phyloP scores from a whole-genome alignment of 2,888 invertebrate genomes.

The Ceriagrion tenellum region DNA sequence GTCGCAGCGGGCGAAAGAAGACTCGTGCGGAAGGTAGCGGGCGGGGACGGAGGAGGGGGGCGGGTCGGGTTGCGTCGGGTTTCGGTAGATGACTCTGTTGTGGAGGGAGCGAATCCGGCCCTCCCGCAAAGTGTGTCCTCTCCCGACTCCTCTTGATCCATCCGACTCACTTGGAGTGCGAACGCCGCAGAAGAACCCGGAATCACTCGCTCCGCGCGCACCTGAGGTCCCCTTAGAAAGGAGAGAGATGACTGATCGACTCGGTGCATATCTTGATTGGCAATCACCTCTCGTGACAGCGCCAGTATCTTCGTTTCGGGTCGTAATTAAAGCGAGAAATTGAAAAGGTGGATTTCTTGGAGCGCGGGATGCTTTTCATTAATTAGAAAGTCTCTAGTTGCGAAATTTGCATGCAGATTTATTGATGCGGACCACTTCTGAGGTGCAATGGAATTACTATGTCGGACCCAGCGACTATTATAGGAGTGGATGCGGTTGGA shows the following conservation, averaged over 20 bases:
- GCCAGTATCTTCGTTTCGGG: neutral
- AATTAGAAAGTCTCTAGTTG: neutral
- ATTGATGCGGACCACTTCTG: too few relatives aligned
- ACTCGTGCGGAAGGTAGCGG: conserved; percentile 11
- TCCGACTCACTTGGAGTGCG: too few relatives aligned
- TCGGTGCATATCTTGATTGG: neutral
- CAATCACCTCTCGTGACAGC: neutral
- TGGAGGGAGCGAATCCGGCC: too few relatives aligned
- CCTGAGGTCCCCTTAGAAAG: neutral
- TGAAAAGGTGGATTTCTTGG: neutral
- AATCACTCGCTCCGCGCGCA: too few relatives aligned
- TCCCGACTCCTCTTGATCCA: too few relatives aligned
- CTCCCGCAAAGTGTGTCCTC: too few relatives aligned
- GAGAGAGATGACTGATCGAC: neutral
- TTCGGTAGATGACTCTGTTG: neutral
- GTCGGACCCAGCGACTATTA: too few relatives aligned
- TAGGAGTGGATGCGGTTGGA: too few relatives aligned
- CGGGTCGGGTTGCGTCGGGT: neutral
- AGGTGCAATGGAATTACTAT: too few relatives aligned
- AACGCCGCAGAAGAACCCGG: too few relatives aligned
- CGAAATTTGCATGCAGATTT: neutral
- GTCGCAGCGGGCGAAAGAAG: conserved; percentile 34
- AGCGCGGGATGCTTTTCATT: neutral
- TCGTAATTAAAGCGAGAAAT: neutral
- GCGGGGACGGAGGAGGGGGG: neutral